Percentiles rank a stretch among this genome's conserved stretches.
Evolutionary conservation across 2,888 invertebrate genomes (phyloP).

Genomic region (Pyrrhia umbra): DNA sequence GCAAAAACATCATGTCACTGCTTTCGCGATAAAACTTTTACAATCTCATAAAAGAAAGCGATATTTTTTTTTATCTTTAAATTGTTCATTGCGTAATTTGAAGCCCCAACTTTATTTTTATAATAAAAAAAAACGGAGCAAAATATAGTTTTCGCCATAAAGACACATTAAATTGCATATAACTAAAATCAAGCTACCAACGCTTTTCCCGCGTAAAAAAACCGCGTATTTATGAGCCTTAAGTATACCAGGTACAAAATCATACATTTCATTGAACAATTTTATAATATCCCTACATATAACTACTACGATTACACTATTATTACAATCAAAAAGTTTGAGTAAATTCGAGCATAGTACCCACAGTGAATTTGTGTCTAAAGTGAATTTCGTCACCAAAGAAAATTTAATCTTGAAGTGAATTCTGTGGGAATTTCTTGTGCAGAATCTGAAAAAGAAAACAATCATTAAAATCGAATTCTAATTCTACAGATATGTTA

Average conservation of each 20-base stretch:
- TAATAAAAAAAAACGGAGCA: too few species aligned
- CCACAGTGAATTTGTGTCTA: neutral
- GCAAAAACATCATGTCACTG: too few species aligned
- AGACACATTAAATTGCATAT: neutral
- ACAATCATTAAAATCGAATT: neutral
- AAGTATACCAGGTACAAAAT: constrained; percentile 27
- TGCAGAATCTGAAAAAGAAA: constrained; percentile 33
- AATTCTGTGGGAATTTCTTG: constrained; percentile 8
- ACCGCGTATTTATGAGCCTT: neutral
- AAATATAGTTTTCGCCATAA: too few species aligned
- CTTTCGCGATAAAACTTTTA: too few species aligned
- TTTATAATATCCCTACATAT: constrained; percentile 20
- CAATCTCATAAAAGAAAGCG: too few species aligned
- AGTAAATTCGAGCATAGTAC: constrained; percentile 15
- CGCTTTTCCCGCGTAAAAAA: neutral
- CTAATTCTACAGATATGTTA: too few species aligned
- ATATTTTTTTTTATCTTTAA: too few species aligned
- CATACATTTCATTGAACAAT: constrained; percentile 10
- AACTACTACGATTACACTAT: constrained; percentile 8
- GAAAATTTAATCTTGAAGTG: neutral
- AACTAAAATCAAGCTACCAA: neutral
- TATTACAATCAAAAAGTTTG: constrained; percentile 8
- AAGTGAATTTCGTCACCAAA: neutral
- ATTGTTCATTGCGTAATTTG: too few species aligned
- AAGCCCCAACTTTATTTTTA: too few species aligned